These are phyloP conservation scores for Ursus arctos DNA, from an alignment of 2,113 vertebrate species.

Conservation along the genomic window DNA sequence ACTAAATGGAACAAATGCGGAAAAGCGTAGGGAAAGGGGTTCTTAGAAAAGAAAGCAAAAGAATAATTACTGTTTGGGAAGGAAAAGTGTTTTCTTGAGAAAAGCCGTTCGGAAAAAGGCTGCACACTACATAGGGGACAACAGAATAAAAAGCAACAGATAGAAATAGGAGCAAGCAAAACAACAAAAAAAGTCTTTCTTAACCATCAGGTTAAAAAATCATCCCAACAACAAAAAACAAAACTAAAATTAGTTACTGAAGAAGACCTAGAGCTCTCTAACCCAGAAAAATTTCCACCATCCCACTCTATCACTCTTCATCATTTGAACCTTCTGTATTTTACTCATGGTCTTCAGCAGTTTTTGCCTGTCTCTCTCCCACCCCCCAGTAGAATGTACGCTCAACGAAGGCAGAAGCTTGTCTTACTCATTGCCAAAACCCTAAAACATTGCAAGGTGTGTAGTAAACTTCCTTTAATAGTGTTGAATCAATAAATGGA, in stretches of 20 bases:
- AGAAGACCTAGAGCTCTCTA: background rate
- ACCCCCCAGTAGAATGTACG: background rate
- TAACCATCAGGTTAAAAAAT: background rate
- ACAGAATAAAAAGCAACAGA: background rate
- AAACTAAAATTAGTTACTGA: background rate
- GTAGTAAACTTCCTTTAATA: slow-evolving; percentile 3
- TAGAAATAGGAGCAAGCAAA: background rate
- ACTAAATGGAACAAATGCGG: background rate
- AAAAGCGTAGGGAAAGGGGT: background rate
- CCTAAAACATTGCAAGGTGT: background rate
- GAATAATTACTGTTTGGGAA: background rate
- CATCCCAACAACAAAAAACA: background rate
- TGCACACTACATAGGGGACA: background rate
- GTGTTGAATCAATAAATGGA: background rate
- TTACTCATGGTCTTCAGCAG: background rate
- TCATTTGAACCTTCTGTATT: background rate
- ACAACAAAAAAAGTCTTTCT: background rate
- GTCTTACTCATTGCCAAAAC: background rate
- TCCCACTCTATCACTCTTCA: background rate
- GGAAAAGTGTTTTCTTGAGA: slow-evolving; percentile 5
- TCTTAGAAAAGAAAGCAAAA: slow-evolving; percentile 20
- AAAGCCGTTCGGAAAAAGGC: background rate
- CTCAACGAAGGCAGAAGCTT: background rate
- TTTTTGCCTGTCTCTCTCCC: background rate
- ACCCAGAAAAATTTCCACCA: background rate